Conservation (phyloP, 2,113 vertebrate species). For the Myotis yumanensis region DNA sequence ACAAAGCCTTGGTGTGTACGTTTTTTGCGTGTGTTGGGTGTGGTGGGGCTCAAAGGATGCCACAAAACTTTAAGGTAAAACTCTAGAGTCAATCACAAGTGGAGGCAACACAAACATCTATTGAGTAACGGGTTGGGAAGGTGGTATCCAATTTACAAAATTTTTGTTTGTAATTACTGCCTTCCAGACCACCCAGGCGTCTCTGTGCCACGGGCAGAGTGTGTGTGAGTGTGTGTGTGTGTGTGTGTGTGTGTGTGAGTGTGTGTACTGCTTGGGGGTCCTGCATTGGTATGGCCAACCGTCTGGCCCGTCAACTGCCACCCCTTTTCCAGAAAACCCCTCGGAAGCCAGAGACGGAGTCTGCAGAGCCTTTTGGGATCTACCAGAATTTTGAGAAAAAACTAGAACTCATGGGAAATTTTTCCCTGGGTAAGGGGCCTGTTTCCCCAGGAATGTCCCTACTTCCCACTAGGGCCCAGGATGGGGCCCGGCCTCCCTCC, state of each 20-base stretch:
- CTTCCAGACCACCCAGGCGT: not conserved
- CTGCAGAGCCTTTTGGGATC: conserved; percentile 87
- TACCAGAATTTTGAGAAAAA: conserved; percentile 93
- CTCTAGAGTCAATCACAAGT: conserved; percentile 12
- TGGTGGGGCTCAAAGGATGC: not conserved
- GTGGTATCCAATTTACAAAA: not conserved
- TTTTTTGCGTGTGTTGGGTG: not conserved
- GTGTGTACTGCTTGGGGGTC: not conserved
- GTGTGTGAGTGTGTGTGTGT: not conserved
- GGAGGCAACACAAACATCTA: not conserved
- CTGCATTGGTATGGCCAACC: too few relatives aligned
- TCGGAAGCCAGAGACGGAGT: conserved; percentile 88
- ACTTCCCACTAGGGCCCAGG: not conserved
- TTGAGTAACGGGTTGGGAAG: not conserved
- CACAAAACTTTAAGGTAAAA: not conserved
- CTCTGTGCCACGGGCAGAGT: not conserved
- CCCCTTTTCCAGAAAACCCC: conserved; percentile 86
- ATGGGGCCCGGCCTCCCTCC: not conserved
- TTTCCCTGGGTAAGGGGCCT: conserved; percentile 80
- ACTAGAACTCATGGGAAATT: conserved; percentile 77
- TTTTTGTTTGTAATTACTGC: not conserved
- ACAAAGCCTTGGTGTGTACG: not conserved
- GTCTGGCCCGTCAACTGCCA: too few relatives aligned
- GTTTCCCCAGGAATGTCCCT: not conserved
- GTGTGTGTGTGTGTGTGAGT: too few relatives aligned